Evolutionary conservation across 2,888 invertebrate species (phyloP).

Genomic region (Drosophila pullipes): DNA sequence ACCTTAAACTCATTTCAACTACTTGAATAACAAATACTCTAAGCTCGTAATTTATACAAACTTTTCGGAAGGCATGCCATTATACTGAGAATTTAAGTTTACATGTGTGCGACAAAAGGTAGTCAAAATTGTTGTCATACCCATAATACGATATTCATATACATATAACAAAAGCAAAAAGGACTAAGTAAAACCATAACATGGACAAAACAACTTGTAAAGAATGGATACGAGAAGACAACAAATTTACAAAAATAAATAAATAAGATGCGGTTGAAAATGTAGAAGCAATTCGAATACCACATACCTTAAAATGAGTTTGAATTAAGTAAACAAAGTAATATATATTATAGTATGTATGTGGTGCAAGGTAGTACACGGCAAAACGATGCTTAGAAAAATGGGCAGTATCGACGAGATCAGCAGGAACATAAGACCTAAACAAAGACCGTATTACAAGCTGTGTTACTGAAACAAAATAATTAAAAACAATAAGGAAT

Average conservation of each 20-base stretch:
- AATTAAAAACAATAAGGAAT: neutral
- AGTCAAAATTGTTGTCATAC: conserved; percentile 58
- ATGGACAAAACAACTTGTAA: conserved; percentile 38
- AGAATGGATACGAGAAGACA: conserved; percentile 30
- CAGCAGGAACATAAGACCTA: neutral
- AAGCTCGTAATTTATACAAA: conserved; percentile 3
- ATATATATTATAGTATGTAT: neutral
- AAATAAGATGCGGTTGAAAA: conserved; percentile 28
- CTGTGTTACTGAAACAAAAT: neutral
- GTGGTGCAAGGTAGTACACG: neutral
- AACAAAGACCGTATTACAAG: neutral
- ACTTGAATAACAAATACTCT: neutral
- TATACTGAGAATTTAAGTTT: conserved; percentile 49
- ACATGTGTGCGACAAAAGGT: conserved; percentile 20
- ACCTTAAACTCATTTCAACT: neutral
- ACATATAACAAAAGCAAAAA: conserved; percentile 61
- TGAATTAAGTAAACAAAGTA: neutral
- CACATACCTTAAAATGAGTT: conserved; percentile 20
- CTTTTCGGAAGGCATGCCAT: conserved; percentile 24
- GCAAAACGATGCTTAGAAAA: neutral
- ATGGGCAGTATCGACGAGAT: neutral
- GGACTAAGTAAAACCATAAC: conserved; percentile 43
- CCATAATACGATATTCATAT: conserved; percentile 48
- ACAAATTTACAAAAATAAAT: conserved; percentile 44
- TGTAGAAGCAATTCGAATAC: conserved; percentile 1